Conservation (phyloP, 2,797 vertebrate genomes). For the Discoglossus pictus region DNA sequence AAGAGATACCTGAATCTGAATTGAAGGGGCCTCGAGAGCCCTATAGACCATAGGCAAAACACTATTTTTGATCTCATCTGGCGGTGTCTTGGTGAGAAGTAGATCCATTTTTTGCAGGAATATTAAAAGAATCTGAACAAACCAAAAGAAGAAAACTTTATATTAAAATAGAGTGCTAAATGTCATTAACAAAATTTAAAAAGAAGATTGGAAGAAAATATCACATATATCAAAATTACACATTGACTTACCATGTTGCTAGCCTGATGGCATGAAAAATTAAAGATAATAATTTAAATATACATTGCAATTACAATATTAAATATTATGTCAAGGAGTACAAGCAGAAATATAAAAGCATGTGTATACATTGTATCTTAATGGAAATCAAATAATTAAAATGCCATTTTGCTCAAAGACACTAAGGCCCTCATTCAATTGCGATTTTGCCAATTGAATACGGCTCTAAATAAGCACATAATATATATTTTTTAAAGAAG, state of each 20-base stretch:
- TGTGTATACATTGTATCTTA: too few relatives aligned
- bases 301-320: background rate
- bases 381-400: too few relatives aligned
- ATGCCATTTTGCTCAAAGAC: too few relatives aligned
- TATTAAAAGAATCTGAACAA: constrained; percentile 91
- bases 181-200: constrained; percentile 67
- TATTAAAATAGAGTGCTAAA: constrained; percentile 12
- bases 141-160: constrained; percentile 43
- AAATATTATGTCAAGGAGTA: background rate
- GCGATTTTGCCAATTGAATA: too few relatives aligned
- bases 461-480: too few relatives aligned
- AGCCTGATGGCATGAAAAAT: constrained; percentile 90
- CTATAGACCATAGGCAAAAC: constrained; percentile 97
- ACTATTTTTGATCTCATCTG: constrained; percentile 93
- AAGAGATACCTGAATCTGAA: constrained; percentile 90
- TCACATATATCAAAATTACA: constrained; percentile 56
- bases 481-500: too few relatives aligned
- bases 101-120: constrained; percentile 99
- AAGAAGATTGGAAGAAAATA: constrained; percentile 41
- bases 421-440: too few relatives aligned
- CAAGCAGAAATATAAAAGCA: background rate
- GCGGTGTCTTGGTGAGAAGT: constrained; percentile 92
- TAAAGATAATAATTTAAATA: constrained; percentile 67
- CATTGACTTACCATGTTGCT: constrained; percentile 98
- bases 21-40: constrained; percentile 94